Evolutionary conservation across 2,797 vertebrate genomes (phyloP).

Genomic region (Rachycentron canadum): DNA sequence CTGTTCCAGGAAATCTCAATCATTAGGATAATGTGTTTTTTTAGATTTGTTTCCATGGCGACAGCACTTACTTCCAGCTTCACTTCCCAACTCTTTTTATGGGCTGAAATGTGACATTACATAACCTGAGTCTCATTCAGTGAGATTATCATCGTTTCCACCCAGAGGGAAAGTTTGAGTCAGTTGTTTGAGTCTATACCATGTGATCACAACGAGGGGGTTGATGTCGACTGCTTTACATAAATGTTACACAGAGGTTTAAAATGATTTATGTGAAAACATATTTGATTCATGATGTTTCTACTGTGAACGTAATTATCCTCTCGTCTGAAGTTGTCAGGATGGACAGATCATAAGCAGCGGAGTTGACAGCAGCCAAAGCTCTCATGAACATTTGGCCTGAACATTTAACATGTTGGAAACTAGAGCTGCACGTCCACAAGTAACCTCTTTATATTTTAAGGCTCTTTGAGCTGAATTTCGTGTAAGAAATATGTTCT

Average conservation of each 20-base stretch:
- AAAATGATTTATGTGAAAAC: not conserved
- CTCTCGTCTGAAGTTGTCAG: not conserved
- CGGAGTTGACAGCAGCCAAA: not conserved
- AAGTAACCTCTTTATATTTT: too few relatives aligned
- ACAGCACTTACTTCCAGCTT: not conserved
- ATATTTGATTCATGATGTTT: not conserved
- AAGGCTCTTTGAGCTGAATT: too few relatives aligned
- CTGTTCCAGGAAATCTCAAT: not conserved
- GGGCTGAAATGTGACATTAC: too few relatives aligned
- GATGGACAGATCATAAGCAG: not conserved
- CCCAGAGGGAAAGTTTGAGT: not conserved
- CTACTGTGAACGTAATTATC: not conserved
- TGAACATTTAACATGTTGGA: not conserved
- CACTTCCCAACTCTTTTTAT: not conserved
- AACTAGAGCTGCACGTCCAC: not conserved
- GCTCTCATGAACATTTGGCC: not conserved
- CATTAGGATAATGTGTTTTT: too few relatives aligned
- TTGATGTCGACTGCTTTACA: not conserved
- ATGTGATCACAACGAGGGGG: not conserved
- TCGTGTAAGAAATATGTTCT: too few relatives aligned
- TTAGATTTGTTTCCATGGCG: not conserved
- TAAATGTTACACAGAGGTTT: not conserved
- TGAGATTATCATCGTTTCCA: too few relatives aligned
- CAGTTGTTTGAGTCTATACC: not conserved
- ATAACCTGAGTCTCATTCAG: too few relatives aligned